Base-by-base conservation (phyloP, 2,888 invertebrate genomes). In the Drosophila kanekoi region DNA sequence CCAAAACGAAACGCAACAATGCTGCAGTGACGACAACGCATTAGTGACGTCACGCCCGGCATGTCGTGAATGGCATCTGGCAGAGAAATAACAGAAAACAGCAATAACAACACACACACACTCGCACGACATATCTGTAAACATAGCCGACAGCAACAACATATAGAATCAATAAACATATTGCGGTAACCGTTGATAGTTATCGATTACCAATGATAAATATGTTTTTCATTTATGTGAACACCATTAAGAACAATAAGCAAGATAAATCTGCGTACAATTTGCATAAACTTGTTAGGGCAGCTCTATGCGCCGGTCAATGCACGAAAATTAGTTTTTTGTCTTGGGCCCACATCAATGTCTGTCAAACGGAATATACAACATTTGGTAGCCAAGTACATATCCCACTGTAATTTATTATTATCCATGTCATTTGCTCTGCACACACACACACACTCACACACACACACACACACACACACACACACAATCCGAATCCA, bases 31-130 rank as follows among this genome's bases (percentile, higher is more conserved):
- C 75, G 69, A 62, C 33, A 58, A 35, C 32, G 40, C 49, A 40
- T 53, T 54, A 47, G 72, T 88, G 89, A 84, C 89, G 87, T 83
- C 86, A 87, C 72, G 61, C n/a, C 81, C 67, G 79, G 79, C 65
- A 47, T 64, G 53, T 61, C 61, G 61, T 43, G 44, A 45, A 58
- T 58, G 66, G 75, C 87, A 86, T 89, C 85, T 81, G 87, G 84
- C 76, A 64, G 65, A 71, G 68, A 57, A 86, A 80, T 65, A 78
- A 65, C 76, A 69, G 38, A 68, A 63, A 56, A 58, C 64, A 63
- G 63, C 58, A 79, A 72, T 47, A 63, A 66, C 40, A 64, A 77
- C 59, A 74, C 51, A 60, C 40, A 38, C 43, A 20, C 20, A 43
- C 43, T 43, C 9, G 8, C 37, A 71, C 41, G 33, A 38, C 8